Base-by-base conservation (phyloP, 2,113 vertebrate species). In the Gymnorhina tibicen region DNA sequence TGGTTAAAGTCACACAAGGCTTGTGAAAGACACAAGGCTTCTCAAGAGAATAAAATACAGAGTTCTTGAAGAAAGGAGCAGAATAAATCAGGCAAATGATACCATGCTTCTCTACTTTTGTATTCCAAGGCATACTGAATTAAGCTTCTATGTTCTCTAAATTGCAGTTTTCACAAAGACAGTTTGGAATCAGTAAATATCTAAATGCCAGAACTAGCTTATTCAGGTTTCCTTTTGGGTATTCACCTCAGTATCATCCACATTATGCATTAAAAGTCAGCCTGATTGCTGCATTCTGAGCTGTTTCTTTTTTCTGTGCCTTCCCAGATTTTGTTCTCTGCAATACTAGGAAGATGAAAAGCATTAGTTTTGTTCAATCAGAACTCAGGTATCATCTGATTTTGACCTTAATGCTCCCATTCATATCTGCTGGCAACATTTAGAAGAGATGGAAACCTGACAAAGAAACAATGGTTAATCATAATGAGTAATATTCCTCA, bases 161-260 rank as follows among this genome's bases (percentile, higher is more conserved):
- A 92, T 89, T 85, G 66, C 84, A 92, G 95, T 96, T 97, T 96
- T 89, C 70, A 80, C 81, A 92, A 91, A 93, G 94, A 69, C 27
- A 52, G 83, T 66, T 80, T 72, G 60, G 85, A 95, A 94, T 94
- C 79, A 90, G 93, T 94, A 96, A 96, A 96, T 96, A 97, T 81
- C 85, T 90, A 90, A 94, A 92, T 91, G 73, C 56, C 53, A 84
- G 70, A 95, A 84, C 72, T 50, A 91, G 28, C 58, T 84, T 92
- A 78, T 92, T 96, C 93, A 90, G 59, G 49, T 69, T 92, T 87
- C 74, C 66, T 89, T 94, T 73, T 56, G 23, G 37, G 44, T 92
- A 86, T 96, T 95, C 93, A 91, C 91, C 83, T 96, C 80, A 72
- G 33, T 72, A 85, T 84, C 52, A 81, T 62, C 52, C n/a, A 69